A percentile compares a stretch with the other conserved stretches of the same genome.
These are phyloP conservation scores for Cherax destructor DNA, from an alignment of 1,140 invertebrate species.

Conservation along the genomic window DNA sequence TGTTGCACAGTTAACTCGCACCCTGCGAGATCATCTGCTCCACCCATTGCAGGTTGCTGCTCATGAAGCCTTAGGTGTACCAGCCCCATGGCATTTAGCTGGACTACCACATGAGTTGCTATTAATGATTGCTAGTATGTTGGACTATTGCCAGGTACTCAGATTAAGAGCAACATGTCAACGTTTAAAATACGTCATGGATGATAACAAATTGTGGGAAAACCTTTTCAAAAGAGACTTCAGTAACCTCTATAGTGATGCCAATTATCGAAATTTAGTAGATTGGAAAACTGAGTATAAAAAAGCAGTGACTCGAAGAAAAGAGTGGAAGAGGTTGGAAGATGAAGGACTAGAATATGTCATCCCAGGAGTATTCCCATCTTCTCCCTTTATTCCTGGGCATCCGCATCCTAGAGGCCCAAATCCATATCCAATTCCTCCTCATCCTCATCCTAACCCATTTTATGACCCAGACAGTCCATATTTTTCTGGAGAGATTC, in stretches of 20 bases:
- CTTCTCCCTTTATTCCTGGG: slow-evolving; percentile 27
- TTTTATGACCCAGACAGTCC: slow-evolving; percentile 70
- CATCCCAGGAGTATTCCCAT: slow-evolving; percentile 54
- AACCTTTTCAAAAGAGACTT: slow-evolving; percentile 65
- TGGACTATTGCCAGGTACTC: slow-evolving; percentile 45
- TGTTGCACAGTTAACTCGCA: slow-evolving; percentile 56
- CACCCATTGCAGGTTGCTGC: slow-evolving; percentile 67
- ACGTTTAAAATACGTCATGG: slow-evolving; percentile 38
- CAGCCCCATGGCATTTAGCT: slow-evolving; percentile 68
- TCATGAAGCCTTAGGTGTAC: slow-evolving; percentile 62
- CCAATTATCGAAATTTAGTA: neutral
- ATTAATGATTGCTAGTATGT: slow-evolving; percentile 13
- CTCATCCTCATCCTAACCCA: slow-evolving; percentile 64
- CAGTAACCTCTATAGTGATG: neutral
- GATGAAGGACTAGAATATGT: slow-evolving; percentile 24
- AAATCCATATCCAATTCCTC: slow-evolving; percentile 37
- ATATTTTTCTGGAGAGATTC: slow-evolving; percentile 67
- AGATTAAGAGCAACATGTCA: slow-evolving; percentile 51
- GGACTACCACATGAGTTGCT: slow-evolving; percentile 68
- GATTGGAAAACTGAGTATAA: slow-evolving; percentile 63
- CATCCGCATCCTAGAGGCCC: slow-evolving; percentile 55
- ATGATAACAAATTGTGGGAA: slow-evolving; percentile 66
- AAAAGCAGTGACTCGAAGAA: slow-evolving; percentile 35
- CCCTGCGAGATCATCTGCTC: slow-evolving; percentile 57
- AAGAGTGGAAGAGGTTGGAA: slow-evolving; percentile 18